Conservation (phyloP, 2,113 vertebrate genomes). For the Scatophagus argus region DNA sequence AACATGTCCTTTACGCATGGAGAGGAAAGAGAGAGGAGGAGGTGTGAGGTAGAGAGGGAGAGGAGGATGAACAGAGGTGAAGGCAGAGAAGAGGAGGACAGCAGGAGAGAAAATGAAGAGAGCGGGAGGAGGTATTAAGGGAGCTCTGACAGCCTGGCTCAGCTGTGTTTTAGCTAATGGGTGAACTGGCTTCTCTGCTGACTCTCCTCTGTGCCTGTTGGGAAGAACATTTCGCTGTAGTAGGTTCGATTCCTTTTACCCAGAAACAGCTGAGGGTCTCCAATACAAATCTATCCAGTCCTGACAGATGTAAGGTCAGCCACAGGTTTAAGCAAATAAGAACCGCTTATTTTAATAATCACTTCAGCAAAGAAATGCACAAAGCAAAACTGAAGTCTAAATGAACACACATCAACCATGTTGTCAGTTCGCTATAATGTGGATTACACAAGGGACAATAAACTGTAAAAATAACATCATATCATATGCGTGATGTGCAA, state of each 20-base stretch:
- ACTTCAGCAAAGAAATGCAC: background rate
- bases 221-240: constrained; percentile 34
- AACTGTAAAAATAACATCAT: background rate
- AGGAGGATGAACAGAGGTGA: background rate
- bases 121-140: constrained; percentile 36
- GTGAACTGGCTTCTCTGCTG: constrained; percentile 45
- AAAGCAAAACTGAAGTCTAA: background rate
- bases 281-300: constrained; percentile 15
- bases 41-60: background rate
- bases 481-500: constrained; percentile 20
- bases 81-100: background rate
- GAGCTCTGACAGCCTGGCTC: constrained; percentile 54
- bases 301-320: constrained; percentile 29
- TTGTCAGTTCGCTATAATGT: background rate
- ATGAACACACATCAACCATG: background rate
- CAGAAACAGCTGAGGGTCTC: constrained; percentile 26
- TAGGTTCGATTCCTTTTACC: constrained; percentile 36
- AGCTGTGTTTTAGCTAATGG: constrained; percentile 70
- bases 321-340: constrained; percentile 15
- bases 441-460: background rate
- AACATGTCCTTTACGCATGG: constrained; percentile 45
- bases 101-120: background rate
- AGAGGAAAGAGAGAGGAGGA: background rate
- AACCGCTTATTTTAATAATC: constrained; percentile 13
- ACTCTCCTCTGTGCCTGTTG: constrained; percentile 43